Evolutionary conservation across 2,113 vertebrate species (phyloP), one percentile per base, ranked within the genome.

Genomic region (Mobula birostris): DNA sequence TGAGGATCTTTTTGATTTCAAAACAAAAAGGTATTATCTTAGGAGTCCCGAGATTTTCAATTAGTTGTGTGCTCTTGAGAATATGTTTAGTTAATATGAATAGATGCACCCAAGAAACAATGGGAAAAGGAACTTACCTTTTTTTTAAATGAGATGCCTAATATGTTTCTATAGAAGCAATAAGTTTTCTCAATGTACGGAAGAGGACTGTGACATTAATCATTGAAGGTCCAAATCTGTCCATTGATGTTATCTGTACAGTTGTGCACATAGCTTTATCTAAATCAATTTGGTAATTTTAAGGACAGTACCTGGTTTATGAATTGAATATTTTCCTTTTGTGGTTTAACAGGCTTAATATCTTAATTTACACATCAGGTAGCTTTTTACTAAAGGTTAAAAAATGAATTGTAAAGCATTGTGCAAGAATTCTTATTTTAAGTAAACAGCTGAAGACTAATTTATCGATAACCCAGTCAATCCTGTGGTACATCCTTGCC

Each of bases 341-440:
- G 68, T 93, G 19, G 14, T 93, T 93, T 93, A 14, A 93, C 61
- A 63, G 19, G 27, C 5, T 91, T 32, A 21, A 74, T 27, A 68
- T 36, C 19, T 29, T 74, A 74, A 93, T 70, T 74, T 93, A 27
- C 36, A 74, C 36, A 48, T 21, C 90, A 48, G 72, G 2, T 32
- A 90, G 32, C 48, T 15, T 66, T 88, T 88, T n/a, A 61, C 77
- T 56, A 58, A 61, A 61, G 83, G 63, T 68, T 68, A 32, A 63
- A 91, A 85, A 24, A 61, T 7, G 15, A 70, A 68, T 68, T n/a
- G 29, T n/a, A 68, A 36, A 36, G 61, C 87, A 83, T 21, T 36
- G 32, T 32, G n/a, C 19, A 70, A 70, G 66, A 66, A 91, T 48
- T 72, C 40, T 93, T 74, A 93, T 74, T 93, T 93, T 92, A 72